phyloP scores from a whole-genome alignment of 2,797 vertebrate species.

The Dendrocincla fuliginosa region DNA sequence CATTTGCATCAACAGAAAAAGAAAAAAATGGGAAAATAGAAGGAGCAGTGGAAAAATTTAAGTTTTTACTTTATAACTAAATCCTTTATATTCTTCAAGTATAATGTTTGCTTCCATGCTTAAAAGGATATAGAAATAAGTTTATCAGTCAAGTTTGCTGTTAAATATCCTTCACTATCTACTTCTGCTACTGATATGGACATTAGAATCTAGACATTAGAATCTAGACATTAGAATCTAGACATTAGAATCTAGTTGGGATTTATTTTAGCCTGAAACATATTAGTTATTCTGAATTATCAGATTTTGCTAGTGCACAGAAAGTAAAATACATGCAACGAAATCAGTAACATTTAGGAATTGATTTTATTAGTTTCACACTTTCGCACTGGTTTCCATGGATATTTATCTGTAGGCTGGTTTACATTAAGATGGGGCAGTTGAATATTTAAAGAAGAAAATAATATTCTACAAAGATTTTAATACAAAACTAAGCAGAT shows the following conservation, averaged over 20 bases:
- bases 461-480: not conserved
- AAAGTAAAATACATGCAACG: not conserved
- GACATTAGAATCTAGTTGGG: not conserved
- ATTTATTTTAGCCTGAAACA: not conserved
- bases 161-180: not conserved
- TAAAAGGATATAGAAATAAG: not conserved
- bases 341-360: constrained; percentile 12
- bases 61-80: not conserved
- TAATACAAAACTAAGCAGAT: not conserved
- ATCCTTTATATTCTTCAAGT: not conserved
- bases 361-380: constrained; percentile 3
- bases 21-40: not conserved
- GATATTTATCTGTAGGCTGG: constrained; percentile 16
- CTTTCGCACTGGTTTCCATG: constrained; percentile 26
- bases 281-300: not conserved
- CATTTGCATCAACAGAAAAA: not conserved
- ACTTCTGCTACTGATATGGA: not conserved
- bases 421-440: not conserved
- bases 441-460: not conserved
- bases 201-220: not conserved
- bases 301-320: not conserved
- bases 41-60: not conserved
- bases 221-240: not conserved
- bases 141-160: not conserved
- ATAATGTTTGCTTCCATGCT: not conserved